phyloP scores from a whole-genome alignment of 2,797 vertebrate genomes.

The Paguma larvata region DNA sequence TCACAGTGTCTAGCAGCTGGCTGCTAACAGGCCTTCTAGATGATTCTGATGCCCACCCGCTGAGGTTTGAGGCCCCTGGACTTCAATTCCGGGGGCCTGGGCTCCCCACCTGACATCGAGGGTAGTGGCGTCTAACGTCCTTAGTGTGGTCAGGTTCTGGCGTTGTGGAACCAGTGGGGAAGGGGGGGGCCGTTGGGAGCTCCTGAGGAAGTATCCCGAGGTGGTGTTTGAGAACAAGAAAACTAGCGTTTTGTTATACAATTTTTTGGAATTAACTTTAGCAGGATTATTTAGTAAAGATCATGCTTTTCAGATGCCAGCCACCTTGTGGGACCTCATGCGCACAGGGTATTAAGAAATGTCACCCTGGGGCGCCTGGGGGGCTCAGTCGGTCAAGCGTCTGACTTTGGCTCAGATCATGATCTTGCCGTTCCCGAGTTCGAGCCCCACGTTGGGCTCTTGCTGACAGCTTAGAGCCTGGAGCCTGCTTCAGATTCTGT shows the following conservation, averaged over 20 bases:
- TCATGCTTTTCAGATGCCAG: not conserved
- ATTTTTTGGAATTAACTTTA: not conserved
- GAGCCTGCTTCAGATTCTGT: too few relatives aligned
- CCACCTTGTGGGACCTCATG: not conserved
- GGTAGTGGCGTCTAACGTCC: not conserved
- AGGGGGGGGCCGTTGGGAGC: rapidly evolving
- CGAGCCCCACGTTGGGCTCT: too few relatives aligned
- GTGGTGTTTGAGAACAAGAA: too few relatives aligned
- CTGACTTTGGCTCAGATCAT: too few relatives aligned
- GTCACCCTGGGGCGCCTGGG: not conserved
- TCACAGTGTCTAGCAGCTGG: not conserved
- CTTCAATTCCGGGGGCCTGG: not conserved
- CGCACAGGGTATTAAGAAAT: not conserved
- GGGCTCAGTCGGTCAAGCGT: not conserved
- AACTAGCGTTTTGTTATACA: too few relatives aligned
- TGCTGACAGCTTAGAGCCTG: too few relatives aligned
- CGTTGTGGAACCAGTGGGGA: not conserved
- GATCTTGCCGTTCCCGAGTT: too few relatives aligned
- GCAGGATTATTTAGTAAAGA: not conserved
- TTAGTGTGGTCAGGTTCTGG: not conserved
- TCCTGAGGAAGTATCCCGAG: not conserved
- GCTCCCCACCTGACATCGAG: not conserved
- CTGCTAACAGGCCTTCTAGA: not conserved
- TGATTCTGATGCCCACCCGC: too few relatives aligned
- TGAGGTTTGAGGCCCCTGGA: not conserved